phyloP scores from a whole-genome alignment of 37 sponge, comb jelly and placozoan species.

The Agelas oroides region DNA sequence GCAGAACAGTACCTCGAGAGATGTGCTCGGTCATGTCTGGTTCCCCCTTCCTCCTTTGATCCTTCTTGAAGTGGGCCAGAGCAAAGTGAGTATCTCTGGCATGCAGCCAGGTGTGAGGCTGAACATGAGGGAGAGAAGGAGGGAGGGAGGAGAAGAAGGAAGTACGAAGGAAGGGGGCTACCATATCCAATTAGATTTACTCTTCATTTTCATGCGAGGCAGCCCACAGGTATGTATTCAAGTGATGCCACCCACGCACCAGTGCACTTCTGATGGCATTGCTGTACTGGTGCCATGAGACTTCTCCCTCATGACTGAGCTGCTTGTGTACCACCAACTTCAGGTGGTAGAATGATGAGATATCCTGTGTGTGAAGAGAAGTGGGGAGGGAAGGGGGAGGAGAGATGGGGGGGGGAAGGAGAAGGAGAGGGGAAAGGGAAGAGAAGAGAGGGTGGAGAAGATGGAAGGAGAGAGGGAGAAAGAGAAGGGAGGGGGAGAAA shows the following conservation, averaged over 20 bases:
- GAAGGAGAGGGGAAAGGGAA: too few species aligned
- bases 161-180: background rate
- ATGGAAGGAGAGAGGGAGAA: too few species aligned
- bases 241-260: slow-evolving; percentile 58
- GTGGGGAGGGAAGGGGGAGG: background rate
- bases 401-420: too few species aligned
- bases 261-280: slow-evolving; percentile 41
- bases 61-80: slow-evolving; percentile 83
- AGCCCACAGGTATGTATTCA: too few species aligned
- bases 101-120: slow-evolving; percentile 78
- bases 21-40: slow-evolving; percentile 52
- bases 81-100: slow-evolving; percentile 55
- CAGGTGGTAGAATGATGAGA: slow-evolving; percentile 50
- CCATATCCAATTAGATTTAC: too few species aligned
- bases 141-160: background rate
- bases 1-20: slow-evolving; percentile 42
- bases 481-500: too few species aligned
- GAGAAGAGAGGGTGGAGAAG: too few species aligned
- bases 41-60: slow-evolving; percentile 36
- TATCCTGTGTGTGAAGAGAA: slow-evolving; percentile 15
- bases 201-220: too few species aligned
- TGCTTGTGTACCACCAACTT: slow-evolving; percentile 53
- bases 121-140: background rate
- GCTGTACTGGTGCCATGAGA: slow-evolving; percentile 86
- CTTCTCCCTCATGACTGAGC: slow-evolving; percentile 57